These are phyloP conservation scores for Ochropleura leucogaster DNA, from an alignment of 2,888 invertebrate genomes.

Conservation along the genomic window DNA sequence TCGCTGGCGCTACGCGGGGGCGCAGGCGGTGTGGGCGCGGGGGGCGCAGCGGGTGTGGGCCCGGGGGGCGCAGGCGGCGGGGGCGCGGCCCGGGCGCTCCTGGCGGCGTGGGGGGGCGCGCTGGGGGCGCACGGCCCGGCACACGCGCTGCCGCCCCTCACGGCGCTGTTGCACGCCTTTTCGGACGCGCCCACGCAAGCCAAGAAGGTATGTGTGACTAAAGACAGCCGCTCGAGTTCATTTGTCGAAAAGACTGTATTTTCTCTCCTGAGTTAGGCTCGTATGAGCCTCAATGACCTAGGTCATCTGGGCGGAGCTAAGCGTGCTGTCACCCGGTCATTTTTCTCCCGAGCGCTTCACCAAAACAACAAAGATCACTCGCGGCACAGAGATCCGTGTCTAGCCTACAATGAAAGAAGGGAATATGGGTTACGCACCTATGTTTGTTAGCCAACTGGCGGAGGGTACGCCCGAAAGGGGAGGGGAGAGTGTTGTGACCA, in stretches of 20 bases:
- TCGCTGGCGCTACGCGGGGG: conserved; percentile 75
- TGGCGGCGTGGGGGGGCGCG: conserved; percentile 80
- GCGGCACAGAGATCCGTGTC: no score
- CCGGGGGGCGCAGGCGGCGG: conserved; percentile 77
- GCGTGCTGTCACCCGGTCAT: not conserved
- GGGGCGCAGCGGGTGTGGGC: conserved; percentile 47
- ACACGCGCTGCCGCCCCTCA: conserved; percentile 82
- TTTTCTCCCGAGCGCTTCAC: no score
- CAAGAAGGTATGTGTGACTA: conserved; percentile 79
- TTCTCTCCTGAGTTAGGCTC: not conserved
- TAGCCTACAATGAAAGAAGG: no score
- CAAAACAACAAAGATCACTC: no score
- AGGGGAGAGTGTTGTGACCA: no score
- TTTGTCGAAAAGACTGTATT: not conserved
- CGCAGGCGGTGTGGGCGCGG: conserved; percentile 31
- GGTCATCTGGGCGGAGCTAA: not conserved
- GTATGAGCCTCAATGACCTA: not conserved
- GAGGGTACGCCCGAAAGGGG: no score
- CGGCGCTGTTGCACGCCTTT: conserved; percentile 83
- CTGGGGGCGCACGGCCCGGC: conserved; percentile 75
- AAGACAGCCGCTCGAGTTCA: not conserved
- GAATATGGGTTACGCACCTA: no score
- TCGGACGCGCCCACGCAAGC: conserved; percentile 81
- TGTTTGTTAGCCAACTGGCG: no score
- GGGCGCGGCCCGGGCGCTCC: conserved; percentile 76